A percentile compares a stretch with the other conserved stretches of the same genome.
Evolutionary conservation across 2,888 invertebrate species (phyloP).

Genomic region (Nowickia ferox): DNA sequence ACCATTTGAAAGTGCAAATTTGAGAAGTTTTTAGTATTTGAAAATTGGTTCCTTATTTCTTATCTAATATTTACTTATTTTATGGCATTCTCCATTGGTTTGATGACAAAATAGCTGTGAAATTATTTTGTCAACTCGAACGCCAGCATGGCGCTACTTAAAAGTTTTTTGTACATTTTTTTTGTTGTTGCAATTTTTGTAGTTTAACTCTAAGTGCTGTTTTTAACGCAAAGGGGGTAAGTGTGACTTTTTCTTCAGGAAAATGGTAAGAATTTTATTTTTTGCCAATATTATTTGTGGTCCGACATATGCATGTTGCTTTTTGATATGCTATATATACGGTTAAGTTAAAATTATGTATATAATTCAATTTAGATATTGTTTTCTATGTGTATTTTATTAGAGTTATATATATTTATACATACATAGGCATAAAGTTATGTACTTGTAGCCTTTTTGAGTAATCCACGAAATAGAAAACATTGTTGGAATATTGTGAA

Average conservation of each 20-base stretch:
- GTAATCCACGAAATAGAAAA: neutral
- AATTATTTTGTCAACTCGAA: slow-evolving; percentile 81
- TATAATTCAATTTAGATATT: slow-evolving; percentile 23
- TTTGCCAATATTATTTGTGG: slow-evolving; percentile 39
- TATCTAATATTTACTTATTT: slow-evolving; percentile 64
- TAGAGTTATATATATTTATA: neutral
- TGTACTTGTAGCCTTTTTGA: neutral
- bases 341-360: slow-evolving; percentile 21
- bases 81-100: slow-evolving; percentile 54
- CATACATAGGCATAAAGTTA: no score
- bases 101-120: slow-evolving; percentile 79
- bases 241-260: neutral
- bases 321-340: neutral
- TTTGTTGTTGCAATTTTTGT: neutral
- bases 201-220: slow-evolving; percentile 7
- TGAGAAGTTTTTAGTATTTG: slow-evolving; percentile 74
- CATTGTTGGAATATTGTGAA: neutral
- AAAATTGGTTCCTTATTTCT: slow-evolving; percentile 63
- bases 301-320: slow-evolving; percentile 38
- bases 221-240: slow-evolving; percentile 37
- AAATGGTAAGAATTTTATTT: slow-evolving; percentile 20
- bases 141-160: slow-evolving; percentile 69
- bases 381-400: neutral
- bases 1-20: slow-evolving; percentile 78
- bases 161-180: slow-evolving; percentile 31